Evolutionary conservation across 2,888 invertebrate genomes (phyloP), one percentile per base, ranked within the genome.

Genomic region (Imbricaverruca yamaguchii): DNA sequence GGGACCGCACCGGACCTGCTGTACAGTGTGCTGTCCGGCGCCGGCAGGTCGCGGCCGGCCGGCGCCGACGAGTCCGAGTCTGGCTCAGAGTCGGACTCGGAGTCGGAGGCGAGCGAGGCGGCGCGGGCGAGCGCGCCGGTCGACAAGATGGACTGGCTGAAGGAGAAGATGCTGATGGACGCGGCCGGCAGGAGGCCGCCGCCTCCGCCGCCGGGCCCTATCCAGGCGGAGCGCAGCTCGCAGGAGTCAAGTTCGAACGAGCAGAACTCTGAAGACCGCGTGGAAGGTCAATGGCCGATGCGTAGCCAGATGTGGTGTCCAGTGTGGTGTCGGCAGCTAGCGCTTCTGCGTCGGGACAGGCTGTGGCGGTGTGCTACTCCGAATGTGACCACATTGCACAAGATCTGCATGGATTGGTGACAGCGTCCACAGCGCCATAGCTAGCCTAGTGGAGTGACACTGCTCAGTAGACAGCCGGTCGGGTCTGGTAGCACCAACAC

Each of bases 101-200:
- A 78, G 23, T 56, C n/a, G 13, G 78, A 56, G 6, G 39, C 39
- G 39, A 25, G 25, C 6, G 78, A 56, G 11, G 78, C 56, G 9
- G n/a, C 8, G 12, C 9, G 18, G 56, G 55, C 39, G 6, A 4
- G 11, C 4, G 56, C 11, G 12, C 12, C 15, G 12, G 23, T 13
- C 18, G 79, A 79, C 59, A 79, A 59, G 59, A 56, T 79, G 56
- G 79, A 79, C 79, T 79, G 79, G 79, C 11, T 79, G 23, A 57
- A 13, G 59, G 79, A 57, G 15, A 79, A 79, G 79, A 57, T 79
- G 79, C 25, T 79, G 79, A 59, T 23, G 23, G 79, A 79, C 23
- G 79, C 79, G 2, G 57, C 23, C 13, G 79, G 79, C 15, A 23
- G 79, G 23, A 79, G 18, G 59, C 59, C 79, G 13, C 79, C 79